A percentile compares a stretch with the other conserved stretches of the same genome.
These are phyloP conservation scores for Parazoanthus darwini DNA, from an alignment of 92 coral and sea anemone genomes.

Conservation along the genomic window DNA sequence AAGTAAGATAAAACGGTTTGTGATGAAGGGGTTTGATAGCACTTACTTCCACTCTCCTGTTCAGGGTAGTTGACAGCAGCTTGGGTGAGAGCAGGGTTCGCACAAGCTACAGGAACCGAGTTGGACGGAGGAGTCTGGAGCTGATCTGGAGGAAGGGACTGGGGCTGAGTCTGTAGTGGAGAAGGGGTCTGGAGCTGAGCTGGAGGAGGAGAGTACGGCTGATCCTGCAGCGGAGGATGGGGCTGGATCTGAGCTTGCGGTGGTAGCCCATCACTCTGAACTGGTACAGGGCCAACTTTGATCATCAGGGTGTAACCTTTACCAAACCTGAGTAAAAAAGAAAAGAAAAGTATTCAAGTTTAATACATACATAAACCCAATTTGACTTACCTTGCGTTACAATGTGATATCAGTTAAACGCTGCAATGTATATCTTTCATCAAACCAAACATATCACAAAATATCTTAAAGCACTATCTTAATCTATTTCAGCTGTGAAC, in stretches of 20 bases:
- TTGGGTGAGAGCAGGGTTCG: slow-evolving; percentile 44
- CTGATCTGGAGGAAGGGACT: slow-evolving; percentile 28
- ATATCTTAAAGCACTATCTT: too few species aligned
- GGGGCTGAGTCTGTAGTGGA: neutral
- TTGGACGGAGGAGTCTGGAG: slow-evolving; percentile 19
- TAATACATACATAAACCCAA: neutral
- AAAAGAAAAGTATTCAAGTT: neutral
- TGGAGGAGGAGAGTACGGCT: slow-evolving; percentile 16
- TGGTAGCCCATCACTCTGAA: slow-evolving; percentile 5
- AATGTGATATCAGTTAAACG: neutral
- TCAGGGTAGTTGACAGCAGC: slow-evolving; percentile 69
- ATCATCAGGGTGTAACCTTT: slow-evolving; percentile 94
- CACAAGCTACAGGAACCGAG: slow-evolving; percentile 36
- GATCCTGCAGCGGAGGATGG: slow-evolving; percentile 33
- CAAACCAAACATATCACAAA: too few species aligned
- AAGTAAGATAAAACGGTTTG: too few species aligned
- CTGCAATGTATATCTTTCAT: neutral
- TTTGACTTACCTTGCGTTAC: too few species aligned
- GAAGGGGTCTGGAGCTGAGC: slow-evolving; percentile 23
- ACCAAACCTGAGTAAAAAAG: slow-evolving; percentile 67
- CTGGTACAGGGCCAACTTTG: slow-evolving; percentile 66
- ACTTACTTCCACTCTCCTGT: slow-evolving; percentile 46
- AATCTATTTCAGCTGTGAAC: too few species aligned
- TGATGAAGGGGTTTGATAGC: too few species aligned
- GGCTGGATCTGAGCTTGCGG: neutral